Evolutionary conservation across 2,888 invertebrate species (phyloP).

Genomic region (Hemicrepidius hirtus): DNA sequence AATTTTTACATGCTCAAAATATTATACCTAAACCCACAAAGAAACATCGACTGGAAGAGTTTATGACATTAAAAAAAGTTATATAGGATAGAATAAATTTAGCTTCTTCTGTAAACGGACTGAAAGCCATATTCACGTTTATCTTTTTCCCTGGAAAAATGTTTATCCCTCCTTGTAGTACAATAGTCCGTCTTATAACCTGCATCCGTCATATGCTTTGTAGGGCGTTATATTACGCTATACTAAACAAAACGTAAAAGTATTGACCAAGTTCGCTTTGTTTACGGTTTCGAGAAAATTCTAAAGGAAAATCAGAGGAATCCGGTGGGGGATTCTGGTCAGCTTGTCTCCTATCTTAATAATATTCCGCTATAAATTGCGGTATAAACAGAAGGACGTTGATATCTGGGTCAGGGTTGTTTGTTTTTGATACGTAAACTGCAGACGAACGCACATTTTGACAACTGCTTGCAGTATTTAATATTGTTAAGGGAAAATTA

Average conservation of each 20-base stretch:
- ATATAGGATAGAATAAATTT: conserved; percentile 9
- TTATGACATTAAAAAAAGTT: conserved; percentile 18
- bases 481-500: neutral
- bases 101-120: neutral
- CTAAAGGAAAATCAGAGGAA: neutral
- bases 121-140: neutral
- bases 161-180: conserved; percentile 8
- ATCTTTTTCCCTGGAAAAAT: conserved; percentile 3
- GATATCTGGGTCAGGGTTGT: conserved; percentile 27
- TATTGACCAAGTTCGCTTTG: conserved; percentile 18
- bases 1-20: neutral
- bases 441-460: conserved; percentile 11
- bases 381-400: conserved; percentile 19
- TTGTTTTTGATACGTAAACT: conserved; percentile 22
- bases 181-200: conserved; percentile 17
- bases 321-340: conserved; percentile 11
- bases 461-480: neutral
- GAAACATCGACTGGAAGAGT: conserved; percentile 1
- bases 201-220: conserved; percentile 34
- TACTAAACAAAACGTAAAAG: conserved; percentile 31
- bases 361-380: conserved; percentile 26
- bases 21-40: conserved; percentile 4
- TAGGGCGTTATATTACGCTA: conserved; percentile 36
- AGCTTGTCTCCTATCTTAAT: conserved; percentile 21
- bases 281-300: conserved; percentile 11